These are phyloP conservation scores for Micromys minutus DNA, from an alignment of 2,113 vertebrate species.

Conservation along the genomic window DNA sequence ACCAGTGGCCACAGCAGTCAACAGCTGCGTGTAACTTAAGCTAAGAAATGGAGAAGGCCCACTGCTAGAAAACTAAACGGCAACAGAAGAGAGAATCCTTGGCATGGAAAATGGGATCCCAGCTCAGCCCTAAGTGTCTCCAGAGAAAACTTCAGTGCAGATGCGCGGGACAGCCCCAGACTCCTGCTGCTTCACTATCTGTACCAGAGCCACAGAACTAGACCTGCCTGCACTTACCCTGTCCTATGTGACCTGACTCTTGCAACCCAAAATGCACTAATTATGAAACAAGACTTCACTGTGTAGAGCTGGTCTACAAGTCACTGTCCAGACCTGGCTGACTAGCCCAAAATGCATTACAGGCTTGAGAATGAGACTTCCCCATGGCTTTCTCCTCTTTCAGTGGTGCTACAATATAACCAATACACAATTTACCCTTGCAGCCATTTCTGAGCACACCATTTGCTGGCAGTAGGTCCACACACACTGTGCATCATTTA, in stretches of 20 bases:
- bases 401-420: neutral
- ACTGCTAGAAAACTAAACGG: neutral
- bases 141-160: neutral
- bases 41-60: neutral
- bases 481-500: neutral
- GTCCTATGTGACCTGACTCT: neutral
- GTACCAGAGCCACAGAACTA: neutral
- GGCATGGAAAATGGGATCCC: neutral
- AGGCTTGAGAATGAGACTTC: neutral
- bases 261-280: neutral
- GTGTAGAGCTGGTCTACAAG: neutral
- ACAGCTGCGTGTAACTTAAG: neutral
- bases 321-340: neutral
- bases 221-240: neutral
- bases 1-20: neutral
- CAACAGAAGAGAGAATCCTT: neutral
- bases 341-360: neutral
- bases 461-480: neutral
- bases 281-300: neutral
- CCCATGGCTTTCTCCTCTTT: neutral
- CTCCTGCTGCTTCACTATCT: neutral
- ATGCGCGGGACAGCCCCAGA: neutral
- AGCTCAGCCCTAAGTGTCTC: neutral
- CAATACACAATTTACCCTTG: neutral
- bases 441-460: neutral